Conservation (phyloP, 2,113 vertebrate genomes). For the Lophura nycthemera region DNA sequence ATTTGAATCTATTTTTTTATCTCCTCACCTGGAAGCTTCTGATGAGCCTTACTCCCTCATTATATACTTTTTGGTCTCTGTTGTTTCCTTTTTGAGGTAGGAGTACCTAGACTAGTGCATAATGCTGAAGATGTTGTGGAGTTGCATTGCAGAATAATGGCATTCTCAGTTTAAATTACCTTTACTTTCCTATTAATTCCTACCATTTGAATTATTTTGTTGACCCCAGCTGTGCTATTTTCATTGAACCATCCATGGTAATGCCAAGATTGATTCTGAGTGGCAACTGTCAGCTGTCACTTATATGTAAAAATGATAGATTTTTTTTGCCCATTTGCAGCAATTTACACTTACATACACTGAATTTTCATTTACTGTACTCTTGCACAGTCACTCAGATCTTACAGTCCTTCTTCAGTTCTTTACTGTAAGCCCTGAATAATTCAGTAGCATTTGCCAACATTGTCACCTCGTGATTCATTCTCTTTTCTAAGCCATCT, state of each 20-base stretch:
- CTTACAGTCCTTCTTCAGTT: not conserved
- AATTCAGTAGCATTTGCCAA: not conserved
- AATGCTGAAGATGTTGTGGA: not conserved
- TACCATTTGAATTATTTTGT: not conserved
- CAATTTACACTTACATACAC: not conserved
- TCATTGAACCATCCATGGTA: not conserved
- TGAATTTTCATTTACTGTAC: not conserved
- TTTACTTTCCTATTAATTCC: not conserved
- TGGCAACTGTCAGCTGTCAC: not conserved
- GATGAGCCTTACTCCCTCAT: not conserved
- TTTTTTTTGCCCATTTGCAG: not conserved
- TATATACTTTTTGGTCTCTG: not conserved
- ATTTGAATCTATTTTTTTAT: not conserved
- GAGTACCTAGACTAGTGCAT: not conserved
- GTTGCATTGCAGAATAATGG: not conserved
- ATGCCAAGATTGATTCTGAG: not conserved
- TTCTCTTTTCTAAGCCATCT: not conserved
- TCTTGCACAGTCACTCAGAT: not conserved
- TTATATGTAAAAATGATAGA: not conserved
- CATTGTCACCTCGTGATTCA: not conserved
- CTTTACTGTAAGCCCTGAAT: conserved; percentile 5
- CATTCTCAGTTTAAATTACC: not conserved
- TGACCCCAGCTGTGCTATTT: not conserved
- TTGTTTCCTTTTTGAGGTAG: not conserved
- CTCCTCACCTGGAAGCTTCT: not conserved